Percentiles rank a stretch among this genome's conserved stretches.
Conservation (phyloP, 1,140 invertebrate genomes). For the Cyclina sinensis region DNA sequence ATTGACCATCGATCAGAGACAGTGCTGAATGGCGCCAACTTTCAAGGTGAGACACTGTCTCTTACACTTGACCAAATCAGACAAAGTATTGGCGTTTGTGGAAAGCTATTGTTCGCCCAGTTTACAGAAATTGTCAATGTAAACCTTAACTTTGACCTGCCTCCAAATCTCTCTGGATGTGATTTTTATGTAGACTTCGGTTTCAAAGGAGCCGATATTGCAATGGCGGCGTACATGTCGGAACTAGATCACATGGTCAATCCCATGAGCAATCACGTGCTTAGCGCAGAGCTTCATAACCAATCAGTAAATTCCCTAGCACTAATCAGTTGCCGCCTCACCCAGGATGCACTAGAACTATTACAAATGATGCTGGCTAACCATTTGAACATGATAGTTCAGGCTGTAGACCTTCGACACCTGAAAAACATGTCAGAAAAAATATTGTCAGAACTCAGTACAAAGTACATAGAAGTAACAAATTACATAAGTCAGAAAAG, state of each 20-base stretch:
- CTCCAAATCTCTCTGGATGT: constrained; percentile 24
- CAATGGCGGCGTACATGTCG: constrained; percentile 38
- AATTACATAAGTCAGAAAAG: neutral
- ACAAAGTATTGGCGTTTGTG: constrained; percentile 19
- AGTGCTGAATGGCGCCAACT: neutral
- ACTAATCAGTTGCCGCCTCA: neutral
- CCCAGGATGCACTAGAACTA: neutral
- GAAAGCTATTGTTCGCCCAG: constrained; percentile 24
- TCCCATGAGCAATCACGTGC: constrained; percentile 38
- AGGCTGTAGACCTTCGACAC: constrained; percentile 14
- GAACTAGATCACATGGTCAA: constrained; percentile 23
- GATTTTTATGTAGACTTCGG: constrained; percentile 29
- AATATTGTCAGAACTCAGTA: neutral
- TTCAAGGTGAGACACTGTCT: constrained; percentile 15
- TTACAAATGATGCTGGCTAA: constrained; percentile 40
- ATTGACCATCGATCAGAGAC: constrained; percentile 23
- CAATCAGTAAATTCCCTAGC: constrained; percentile 35
- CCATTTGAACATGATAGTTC: neutral
- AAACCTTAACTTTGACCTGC: constrained; percentile 27
- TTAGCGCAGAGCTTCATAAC: constrained; percentile 18
- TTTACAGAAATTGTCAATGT: constrained; percentile 28
- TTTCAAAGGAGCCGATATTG: constrained; percentile 21
- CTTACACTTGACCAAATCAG: neutral
- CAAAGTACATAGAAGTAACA: neutral
- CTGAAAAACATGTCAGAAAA: neutral